These are phyloP conservation scores for Salarias fasciatus DNA, from an alignment of 2,797 vertebrate genomes.

Conservation along the genomic window DNA sequence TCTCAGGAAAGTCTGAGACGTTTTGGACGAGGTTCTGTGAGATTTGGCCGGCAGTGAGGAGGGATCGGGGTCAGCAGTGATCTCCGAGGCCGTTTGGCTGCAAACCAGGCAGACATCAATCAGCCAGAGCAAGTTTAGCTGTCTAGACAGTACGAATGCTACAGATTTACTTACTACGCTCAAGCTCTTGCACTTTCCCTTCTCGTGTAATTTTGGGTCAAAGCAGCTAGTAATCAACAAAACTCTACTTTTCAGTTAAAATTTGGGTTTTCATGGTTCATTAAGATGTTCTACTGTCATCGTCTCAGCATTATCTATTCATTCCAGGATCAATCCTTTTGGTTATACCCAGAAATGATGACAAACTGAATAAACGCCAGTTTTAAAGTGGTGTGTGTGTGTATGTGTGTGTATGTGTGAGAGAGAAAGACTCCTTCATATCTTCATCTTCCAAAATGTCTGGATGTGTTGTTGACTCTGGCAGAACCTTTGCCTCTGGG, in stretches of 20 bases:
- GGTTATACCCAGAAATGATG: too few species aligned
- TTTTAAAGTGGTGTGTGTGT: not conserved
- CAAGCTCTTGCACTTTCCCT: not conserved
- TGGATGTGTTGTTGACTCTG: slow-evolving; percentile 25
- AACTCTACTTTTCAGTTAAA: too few species aligned
- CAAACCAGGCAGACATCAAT: slow-evolving; percentile 36
- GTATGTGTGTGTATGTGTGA: too few species aligned
- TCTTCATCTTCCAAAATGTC: not conserved
- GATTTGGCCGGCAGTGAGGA: slow-evolving; percentile 1
- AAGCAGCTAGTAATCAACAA: too few species aligned
- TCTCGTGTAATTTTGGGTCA: too few species aligned
- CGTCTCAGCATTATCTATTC: too few species aligned
- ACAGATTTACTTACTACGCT: not conserved
- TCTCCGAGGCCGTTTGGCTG: slow-evolving; percentile 39
- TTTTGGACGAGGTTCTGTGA: slow-evolving; percentile 10
- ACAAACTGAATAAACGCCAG: too few species aligned
- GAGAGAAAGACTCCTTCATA: not conserved
- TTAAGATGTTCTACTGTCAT: too few species aligned
- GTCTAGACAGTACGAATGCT: slow-evolving; percentile 15
- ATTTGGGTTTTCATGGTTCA: too few species aligned
- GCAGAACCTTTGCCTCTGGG: slow-evolving; percentile 38
- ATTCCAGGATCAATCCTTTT: too few species aligned
- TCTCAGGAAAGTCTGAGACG: not conserved
- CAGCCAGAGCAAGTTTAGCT: slow-evolving; percentile 45
- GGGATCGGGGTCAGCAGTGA: slow-evolving; percentile 23